A percentile compares a stretch with the other conserved stretches of the same genome.
These are phyloP conservation scores for Diabrotica virgifera DNA, from an alignment of 1,140 invertebrate species.

Conservation along the genomic window DNA sequence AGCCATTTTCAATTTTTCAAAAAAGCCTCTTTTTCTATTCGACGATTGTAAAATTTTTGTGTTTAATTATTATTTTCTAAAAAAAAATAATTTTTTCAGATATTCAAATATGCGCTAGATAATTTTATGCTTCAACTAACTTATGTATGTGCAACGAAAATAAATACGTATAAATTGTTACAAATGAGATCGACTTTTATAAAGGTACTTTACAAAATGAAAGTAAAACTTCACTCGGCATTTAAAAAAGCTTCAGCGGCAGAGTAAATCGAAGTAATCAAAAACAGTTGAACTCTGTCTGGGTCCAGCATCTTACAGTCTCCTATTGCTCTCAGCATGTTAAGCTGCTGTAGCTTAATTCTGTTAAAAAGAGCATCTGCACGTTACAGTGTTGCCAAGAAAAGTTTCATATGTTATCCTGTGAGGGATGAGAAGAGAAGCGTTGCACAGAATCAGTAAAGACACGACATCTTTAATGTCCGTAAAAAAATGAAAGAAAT, in stretches of 20 bases:
- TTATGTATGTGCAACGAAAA: no score
- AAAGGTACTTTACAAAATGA: neutral
- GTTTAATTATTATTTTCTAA: no score
- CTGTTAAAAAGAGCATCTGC: slow-evolving; percentile 34
- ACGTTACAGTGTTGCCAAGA: slow-evolving; percentile 6
- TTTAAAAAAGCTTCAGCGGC: neutral
- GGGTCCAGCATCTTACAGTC: slow-evolving; percentile 13
- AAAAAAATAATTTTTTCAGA: no score
- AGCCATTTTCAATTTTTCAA: no score
- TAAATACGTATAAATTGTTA: no score
- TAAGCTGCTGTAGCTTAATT: slow-evolving; percentile 34
- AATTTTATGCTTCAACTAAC: no score
- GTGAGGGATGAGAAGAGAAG: no score
- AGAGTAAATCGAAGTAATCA: slow-evolving; percentile 1
- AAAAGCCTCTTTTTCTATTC: no score
- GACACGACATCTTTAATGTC: neutral
- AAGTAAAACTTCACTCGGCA: neutral
- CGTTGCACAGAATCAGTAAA: no score
- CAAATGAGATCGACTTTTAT: no score
- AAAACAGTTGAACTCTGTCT: slow-evolving; percentile 16
- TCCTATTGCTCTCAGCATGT: slow-evolving; percentile 29
- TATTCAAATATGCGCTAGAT: no score
- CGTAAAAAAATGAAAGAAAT: neutral
- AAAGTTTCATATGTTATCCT: neutral
- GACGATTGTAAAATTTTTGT: no score